Base-by-base conservation (phyloP, 2,888 invertebrate genomes). In the Meganola albula region DNA sequence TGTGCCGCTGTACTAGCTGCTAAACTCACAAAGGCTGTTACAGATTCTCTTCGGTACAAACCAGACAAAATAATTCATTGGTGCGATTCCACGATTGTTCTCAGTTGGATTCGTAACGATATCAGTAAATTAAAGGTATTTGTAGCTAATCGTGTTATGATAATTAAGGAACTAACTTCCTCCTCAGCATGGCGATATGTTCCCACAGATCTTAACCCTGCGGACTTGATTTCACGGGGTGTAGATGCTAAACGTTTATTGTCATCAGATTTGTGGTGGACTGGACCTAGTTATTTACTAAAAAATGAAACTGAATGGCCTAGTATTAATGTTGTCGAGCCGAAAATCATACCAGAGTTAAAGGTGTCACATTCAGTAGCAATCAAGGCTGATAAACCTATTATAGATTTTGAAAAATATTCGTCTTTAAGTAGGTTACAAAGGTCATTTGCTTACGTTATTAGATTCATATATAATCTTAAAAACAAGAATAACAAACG, bases 31-130 rank as follows among this genome's bases (percentile, higher is more conserved):
- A 37, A 35, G 4, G 25, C 37, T 3, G 48, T 53, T 0, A 1
- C 27, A 6, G 30, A 34, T 0, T 31, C 47, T 0, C n/a, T 55
- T 1, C 20, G 48, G 16, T 34, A 28, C 16, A 18, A n/a, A 4
- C 34, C 39, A 1, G 14, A 12, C 1, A 30, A 24, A 2, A 14
- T 43, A 9, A 3, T 46, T 0, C 37, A 48, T 20, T 60, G 56
- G 55, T 48, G 49, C 8, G 44, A 54, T 7, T 61, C 60, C 0
- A 57, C 31, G 9, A 41, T 51, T 1, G 54, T 53, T 1, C 18
- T 57, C 4, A 20, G 43, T 3, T 58, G 57, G 53, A 33, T 58
- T 5, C 40, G 37, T 14, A 16, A 34, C 10, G 31, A 42, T 21
- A n/a, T 35, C 2, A 22, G 21, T 7, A 49, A 40, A 27, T 23